These are phyloP conservation scores for Diarsia rubi DNA, from an alignment of 2,888 invertebrate genomes.

Conservation along the genomic window DNA sequence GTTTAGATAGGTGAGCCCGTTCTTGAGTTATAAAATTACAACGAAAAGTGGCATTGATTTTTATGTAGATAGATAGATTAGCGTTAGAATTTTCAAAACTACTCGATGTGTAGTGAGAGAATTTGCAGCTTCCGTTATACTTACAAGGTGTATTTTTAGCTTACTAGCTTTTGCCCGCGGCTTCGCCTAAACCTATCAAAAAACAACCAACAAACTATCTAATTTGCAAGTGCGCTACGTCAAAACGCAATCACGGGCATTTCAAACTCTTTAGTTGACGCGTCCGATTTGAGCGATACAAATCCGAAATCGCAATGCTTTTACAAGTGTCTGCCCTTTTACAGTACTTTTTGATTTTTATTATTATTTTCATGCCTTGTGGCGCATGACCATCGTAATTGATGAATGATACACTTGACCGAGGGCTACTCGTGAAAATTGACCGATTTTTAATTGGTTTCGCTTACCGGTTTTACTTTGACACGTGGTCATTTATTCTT, in stretches of 20 bases:
- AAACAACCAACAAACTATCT: too few relatives aligned
- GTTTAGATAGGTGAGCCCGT: too few relatives aligned
- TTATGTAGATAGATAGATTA: too few relatives aligned
- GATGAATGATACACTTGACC: conserved; percentile 42
- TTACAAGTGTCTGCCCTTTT: background rate
- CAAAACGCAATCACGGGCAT: background rate
- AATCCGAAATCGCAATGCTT: background rate
- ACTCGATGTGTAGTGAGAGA: background rate
- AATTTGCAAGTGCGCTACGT: background rate
- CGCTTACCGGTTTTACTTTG: conserved; percentile 43
- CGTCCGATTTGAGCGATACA: background rate
- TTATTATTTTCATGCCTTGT: conserved; percentile 37
- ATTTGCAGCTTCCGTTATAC: too few relatives aligned
- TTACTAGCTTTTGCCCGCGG: too few relatives aligned
- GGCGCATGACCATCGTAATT: conserved; percentile 51
- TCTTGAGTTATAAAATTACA: too few relatives aligned
- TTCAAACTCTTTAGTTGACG: background rate
- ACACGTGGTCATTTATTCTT: background rate
- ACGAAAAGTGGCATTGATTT: too few relatives aligned
- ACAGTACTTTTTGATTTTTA: conserved; percentile 22
- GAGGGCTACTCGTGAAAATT: conserved; percentile 56
- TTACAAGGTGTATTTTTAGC: too few relatives aligned
- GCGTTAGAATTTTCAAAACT: background rate
- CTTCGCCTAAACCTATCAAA: too few relatives aligned
- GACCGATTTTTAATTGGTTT: conserved; percentile 67